Evolutionary conservation across 1,140 invertebrate species (phyloP).

Genomic region (Hetaerina americana): DNA sequence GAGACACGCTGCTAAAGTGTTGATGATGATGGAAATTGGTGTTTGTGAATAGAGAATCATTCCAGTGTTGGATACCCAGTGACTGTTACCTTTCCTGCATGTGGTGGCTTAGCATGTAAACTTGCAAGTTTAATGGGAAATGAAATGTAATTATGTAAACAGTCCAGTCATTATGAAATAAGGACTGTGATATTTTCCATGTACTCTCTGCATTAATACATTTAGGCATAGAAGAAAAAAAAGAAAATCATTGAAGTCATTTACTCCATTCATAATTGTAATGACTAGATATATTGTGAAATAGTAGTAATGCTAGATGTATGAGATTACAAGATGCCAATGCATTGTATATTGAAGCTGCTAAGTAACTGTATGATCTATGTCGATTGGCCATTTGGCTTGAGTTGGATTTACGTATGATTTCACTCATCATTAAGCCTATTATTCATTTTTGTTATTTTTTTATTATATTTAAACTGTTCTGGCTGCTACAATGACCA

Average conservation of each 20-base stretch:
- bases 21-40: not conserved
- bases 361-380: too few relatives aligned
- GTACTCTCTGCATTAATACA: not conserved
- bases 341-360: not conserved
- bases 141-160: not conserved
- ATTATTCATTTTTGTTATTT: too few relatives aligned
- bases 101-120: not conserved
- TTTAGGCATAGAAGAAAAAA: not conserved
- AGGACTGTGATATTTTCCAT: not conserved
- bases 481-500: too few relatives aligned
- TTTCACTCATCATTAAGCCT: too few relatives aligned
- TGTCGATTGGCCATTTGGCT: too few relatives aligned
- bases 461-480: too few relatives aligned
- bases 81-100: not conserved
- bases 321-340: not conserved
- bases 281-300: not conserved
- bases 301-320: not conserved
- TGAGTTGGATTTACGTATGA: too few relatives aligned
- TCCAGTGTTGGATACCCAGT: not conserved
- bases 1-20: constrained; percentile 86
- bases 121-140: not conserved
- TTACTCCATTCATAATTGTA: not conserved
- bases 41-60: not conserved
- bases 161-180: not conserved
- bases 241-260: not conserved